Conservation (phyloP, 2,888 invertebrate species). For the Cataglyphis albicans region DNA sequence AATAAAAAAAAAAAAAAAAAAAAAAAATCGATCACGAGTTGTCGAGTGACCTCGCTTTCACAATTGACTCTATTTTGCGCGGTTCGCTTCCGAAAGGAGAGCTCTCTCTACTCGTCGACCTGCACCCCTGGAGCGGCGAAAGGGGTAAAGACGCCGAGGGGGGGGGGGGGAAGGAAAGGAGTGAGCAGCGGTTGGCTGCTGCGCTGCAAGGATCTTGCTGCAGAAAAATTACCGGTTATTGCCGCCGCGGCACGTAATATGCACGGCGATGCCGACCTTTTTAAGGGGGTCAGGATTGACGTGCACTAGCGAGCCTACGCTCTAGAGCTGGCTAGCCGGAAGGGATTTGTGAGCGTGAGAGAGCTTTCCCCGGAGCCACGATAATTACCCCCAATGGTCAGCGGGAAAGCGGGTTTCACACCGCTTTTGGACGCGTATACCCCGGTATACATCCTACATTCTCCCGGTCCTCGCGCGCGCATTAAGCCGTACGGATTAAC, state of each 20-base stretch:
- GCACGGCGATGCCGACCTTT: constrained; percentile 60
- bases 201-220: constrained; percentile 78
- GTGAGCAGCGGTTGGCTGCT: constrained; percentile 58
- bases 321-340: constrained; percentile 55
- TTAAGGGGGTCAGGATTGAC: constrained; percentile 59
- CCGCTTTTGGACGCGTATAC: constrained; percentile 54
- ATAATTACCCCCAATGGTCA: constrained; percentile 84
- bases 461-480: constrained; percentile 52
- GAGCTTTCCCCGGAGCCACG: constrained; percentile 80
- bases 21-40: constrained; percentile 12
- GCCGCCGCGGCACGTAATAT: constrained; percentile 55
- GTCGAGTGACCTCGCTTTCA: constrained; percentile 71
- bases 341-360: constrained; percentile 82
- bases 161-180: constrained; percentile 30
- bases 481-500: constrained; percentile 70
- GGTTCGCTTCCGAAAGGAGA: constrained; percentile 60
- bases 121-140: constrained; percentile 50
- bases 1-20: no score
- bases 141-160: constrained; percentile 17
- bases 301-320: constrained; percentile 52
- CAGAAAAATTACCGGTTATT: constrained; percentile 83
- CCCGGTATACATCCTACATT: constrained; percentile 56
- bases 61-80: constrained; percentile 80
- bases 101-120: constrained; percentile 51
- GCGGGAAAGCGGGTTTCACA: constrained; percentile 70